Evolutionary conservation across 2,797 vertebrate genomes (phyloP).

Genomic region (Craterocephalus amniculus): DNA sequence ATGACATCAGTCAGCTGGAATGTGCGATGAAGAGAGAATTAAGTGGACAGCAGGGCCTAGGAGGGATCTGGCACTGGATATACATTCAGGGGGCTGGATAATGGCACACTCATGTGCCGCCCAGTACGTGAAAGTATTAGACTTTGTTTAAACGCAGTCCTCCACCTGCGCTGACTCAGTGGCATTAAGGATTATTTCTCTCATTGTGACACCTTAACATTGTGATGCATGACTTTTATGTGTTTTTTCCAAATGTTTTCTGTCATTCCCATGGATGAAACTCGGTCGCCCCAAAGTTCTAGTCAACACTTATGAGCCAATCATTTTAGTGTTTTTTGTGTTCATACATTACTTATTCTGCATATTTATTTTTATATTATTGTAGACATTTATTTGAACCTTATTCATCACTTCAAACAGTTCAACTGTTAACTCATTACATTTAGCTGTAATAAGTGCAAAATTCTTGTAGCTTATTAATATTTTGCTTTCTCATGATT

Average conservation of each 20-base stretch:
- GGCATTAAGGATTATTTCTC: too few relatives aligned
- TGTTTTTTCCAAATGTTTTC: too few relatives aligned
- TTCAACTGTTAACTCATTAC: too few relatives aligned
- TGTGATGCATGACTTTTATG: too few relatives aligned
- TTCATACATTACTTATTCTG: neutral
- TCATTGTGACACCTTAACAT: too few relatives aligned
- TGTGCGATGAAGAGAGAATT: slow-evolving; percentile 79
- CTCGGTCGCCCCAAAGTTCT: neutral
- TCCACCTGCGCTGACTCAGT: neutral
- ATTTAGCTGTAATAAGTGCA: too few relatives aligned
- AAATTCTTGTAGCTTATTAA: too few relatives aligned
- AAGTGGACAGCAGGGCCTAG: slow-evolving; percentile 57
- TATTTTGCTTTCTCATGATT: neutral
- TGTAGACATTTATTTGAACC: too few relatives aligned
- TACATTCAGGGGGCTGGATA: slow-evolving; percentile 1
- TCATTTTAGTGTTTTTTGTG: neutral
- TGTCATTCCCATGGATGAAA: too few relatives aligned
- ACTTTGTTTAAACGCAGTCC: slow-evolving; percentile 42
- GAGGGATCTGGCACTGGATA: slow-evolving; percentile 41
- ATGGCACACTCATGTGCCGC: slow-evolving; percentile 48
- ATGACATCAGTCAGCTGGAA: slow-evolving; percentile 81
- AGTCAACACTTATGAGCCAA: neutral
- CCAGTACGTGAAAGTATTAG: slow-evolving; percentile 32
- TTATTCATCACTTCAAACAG: too few relatives aligned
- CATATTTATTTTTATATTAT: neutral